Evolutionary conservation across 2,113 vertebrate species (phyloP).

Genomic region (Mastomys coucha): DNA sequence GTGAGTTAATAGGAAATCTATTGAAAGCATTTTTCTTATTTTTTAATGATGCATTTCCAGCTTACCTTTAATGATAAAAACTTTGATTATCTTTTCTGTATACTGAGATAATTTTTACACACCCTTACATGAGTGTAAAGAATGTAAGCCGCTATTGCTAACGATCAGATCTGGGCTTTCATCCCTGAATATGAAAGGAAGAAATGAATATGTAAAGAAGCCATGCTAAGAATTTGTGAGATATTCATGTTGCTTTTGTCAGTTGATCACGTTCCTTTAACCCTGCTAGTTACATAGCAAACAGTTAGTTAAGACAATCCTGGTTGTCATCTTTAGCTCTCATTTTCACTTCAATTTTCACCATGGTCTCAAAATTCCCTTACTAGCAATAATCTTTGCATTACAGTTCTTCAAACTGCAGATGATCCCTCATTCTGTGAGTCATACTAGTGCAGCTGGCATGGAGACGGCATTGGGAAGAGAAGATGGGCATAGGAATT

Average conservation of each 20-base stretch:
- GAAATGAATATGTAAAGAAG: neutral
- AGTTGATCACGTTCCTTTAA: neutral
- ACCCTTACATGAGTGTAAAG: neutral
- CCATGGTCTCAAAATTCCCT: neutral
- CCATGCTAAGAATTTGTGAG: neutral
- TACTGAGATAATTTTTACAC: neutral
- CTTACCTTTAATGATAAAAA: slow-evolving; percentile 1
- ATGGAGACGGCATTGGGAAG: neutral
- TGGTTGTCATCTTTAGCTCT: neutral
- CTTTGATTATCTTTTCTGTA: neutral
- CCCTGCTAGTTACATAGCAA: neutral
- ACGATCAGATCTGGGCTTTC: neutral
- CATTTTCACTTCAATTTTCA: neutral
- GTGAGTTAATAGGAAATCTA: neutral
- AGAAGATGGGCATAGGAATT: neutral
- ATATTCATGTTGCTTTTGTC: neutral
- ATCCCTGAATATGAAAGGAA: neutral
- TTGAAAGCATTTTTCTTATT: neutral
- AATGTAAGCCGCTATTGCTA: neutral
- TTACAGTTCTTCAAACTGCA: neutral
- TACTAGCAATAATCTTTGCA: neutral
- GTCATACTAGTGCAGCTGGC: neutral
- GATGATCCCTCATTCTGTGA: neutral
- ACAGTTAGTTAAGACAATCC: neutral
- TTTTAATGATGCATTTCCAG: neutral